Conservation (phyloP, 2,797 vertebrate genomes). For the Parambassis ranga region DNA sequence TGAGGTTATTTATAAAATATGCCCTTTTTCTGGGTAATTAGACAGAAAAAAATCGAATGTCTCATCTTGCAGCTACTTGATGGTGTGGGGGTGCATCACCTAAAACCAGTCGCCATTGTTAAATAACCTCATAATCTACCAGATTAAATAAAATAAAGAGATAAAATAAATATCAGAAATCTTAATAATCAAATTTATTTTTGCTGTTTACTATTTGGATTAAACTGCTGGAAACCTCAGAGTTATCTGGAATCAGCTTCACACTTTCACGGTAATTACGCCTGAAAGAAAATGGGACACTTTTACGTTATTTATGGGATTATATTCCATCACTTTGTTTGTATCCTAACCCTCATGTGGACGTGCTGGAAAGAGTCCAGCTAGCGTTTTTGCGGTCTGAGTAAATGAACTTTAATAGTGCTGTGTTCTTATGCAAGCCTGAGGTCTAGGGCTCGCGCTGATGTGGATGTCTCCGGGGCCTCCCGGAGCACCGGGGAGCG, state of each 20-base stretch:
- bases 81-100: too few relatives aligned
- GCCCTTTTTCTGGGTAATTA: too few relatives aligned
- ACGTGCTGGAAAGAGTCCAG: conserved; percentile 25
- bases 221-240: not conserved
- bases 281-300: not conserved
- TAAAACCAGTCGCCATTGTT: too few relatives aligned
- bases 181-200: too few relatives aligned
- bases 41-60: too few relatives aligned
- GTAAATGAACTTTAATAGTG: conserved; percentile 35
- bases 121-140: too few relatives aligned
- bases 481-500: conserved; percentile 53
- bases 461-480: conserved; percentile 62
- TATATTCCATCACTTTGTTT: not conserved
- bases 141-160: too few relatives aligned
- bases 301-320: not conserved
- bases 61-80: too few relatives aligned
- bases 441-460: conserved; percentile 36
- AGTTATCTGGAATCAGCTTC: not conserved
- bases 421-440: conserved; percentile 49
- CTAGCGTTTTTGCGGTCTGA: conserved; percentile 33
- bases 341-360: not conserved
- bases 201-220: not conserved
- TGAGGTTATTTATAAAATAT: too few relatives aligned
- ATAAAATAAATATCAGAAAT: too few relatives aligned
- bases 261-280: not conserved